A percentile compares a stretch with the other conserved stretches of the same genome.
phyloP scores from a whole-genome alignment of 2,888 invertebrate genomes.

The Campaea margaritaria region DNA sequence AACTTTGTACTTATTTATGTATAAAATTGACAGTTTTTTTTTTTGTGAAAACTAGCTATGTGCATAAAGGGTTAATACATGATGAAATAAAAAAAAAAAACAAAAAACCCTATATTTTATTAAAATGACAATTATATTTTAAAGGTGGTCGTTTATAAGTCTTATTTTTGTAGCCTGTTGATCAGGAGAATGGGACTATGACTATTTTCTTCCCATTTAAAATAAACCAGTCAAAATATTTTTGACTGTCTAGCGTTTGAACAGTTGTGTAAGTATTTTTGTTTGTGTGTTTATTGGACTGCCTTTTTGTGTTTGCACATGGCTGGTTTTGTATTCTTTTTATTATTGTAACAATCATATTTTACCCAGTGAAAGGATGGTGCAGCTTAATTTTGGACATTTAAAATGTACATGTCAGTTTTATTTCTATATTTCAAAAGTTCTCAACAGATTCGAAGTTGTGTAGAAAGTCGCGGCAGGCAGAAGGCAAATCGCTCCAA shows the following conservation, averaged over 20 bases:
- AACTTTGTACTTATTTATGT: conserved; percentile 9
- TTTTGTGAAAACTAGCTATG: conserved; percentile 38
- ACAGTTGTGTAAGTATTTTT: conserved; percentile 33
- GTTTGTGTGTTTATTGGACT: conserved; percentile 16
- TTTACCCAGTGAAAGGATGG: conserved; percentile 17
- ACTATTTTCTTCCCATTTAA: conserved; percentile 50
- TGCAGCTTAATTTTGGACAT: background rate
- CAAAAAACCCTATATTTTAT: conserved; percentile 11
- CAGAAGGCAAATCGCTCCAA: conserved; percentile 9
- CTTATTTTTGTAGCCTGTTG: conserved; percentile 51
- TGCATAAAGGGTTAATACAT: conserved; percentile 4
- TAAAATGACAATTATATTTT: conserved; percentile 15
- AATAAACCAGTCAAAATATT: conserved; percentile 37
- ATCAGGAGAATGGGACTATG: conserved; percentile 56
- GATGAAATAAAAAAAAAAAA: background rate
- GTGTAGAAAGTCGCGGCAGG: conserved; percentile 15
- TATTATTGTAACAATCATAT: background rate
- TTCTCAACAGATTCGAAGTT: background rate
- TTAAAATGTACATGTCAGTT: too few species aligned
- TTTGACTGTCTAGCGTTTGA: conserved; percentile 35
- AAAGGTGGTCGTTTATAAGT: conserved; percentile 32
- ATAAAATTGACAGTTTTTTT: conserved; percentile 35
- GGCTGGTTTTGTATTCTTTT: conserved; percentile 8
- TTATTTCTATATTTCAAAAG: background rate
- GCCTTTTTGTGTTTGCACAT: conserved; percentile 12